Evolutionary conservation across 1,140 invertebrate species (phyloP).

Genomic region (Thaumatotibia leucotreta): DNA sequence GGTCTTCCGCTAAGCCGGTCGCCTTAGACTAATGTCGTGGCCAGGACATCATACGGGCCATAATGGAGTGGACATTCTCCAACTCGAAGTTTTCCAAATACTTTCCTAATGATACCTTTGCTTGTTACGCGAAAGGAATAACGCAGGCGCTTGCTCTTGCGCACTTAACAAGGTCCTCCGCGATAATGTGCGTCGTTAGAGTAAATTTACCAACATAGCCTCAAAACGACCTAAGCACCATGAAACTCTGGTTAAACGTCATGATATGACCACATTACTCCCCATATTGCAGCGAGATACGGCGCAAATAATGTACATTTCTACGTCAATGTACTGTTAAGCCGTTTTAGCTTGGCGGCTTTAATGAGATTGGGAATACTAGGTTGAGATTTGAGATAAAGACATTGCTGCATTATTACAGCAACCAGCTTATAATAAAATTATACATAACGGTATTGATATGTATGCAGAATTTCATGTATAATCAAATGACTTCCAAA

Average conservation of each 20-base stretch:
- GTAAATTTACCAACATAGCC: background rate
- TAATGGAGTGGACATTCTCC: too few species aligned
- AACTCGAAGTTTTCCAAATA: too few species aligned
- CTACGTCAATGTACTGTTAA: background rate
- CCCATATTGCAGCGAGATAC: background rate
- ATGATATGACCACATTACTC: background rate
- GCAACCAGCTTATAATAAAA: background rate
- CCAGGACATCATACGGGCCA: too few species aligned
- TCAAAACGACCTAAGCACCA: background rate
- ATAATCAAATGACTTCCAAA: background rate
- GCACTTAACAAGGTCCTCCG: background rate
- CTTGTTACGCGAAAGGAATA: background rate
- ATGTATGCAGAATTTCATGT: background rate
- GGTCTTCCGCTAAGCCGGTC: too few species aligned
- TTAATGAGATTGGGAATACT: background rate
- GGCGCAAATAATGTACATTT: background rate
- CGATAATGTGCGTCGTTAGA: background rate
- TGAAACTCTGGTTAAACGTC: background rate
- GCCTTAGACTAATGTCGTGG: too few species aligned
- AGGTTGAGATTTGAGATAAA: background rate
- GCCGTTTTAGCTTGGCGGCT: background rate
- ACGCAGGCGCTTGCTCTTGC: background rate
- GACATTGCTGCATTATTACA: background rate
- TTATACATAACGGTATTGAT: background rate
- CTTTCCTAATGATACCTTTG: background rate